Percentiles rank a stretch among this genome's conserved stretches.
Conservation (phyloP, 2,888 invertebrate species). For the Caenorhabditis japonica region DNA sequence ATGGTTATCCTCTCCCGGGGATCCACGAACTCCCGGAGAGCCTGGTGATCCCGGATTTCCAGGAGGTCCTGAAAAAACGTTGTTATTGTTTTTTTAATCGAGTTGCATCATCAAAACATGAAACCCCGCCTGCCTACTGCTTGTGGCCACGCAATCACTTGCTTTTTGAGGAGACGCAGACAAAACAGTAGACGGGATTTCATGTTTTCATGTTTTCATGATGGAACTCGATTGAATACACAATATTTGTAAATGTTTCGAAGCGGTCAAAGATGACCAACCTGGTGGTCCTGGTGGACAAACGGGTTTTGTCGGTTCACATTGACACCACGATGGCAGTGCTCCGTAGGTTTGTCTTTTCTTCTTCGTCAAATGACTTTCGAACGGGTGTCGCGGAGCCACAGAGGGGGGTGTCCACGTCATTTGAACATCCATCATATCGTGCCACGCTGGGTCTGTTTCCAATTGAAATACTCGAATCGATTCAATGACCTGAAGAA, state of each 20-base stretch:
- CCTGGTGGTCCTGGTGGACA: slow-evolving; percentile 55
- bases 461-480: slow-evolving; percentile 42
- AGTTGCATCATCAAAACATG: no score
- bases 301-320: slow-evolving; percentile 45
- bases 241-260: background rate
- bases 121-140: no score
- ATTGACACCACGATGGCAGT: slow-evolving; percentile 47
- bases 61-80: slow-evolving; percentile 43
- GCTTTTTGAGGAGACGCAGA: no score
- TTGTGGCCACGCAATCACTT: no score
- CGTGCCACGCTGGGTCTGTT: slow-evolving; percentile 50
- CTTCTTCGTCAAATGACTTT: slow-evolving; percentile 36
- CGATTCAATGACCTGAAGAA: slow-evolving; percentile 37
- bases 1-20: slow-evolving; percentile 43
- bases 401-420: slow-evolving; percentile 24
- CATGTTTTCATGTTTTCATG: no score
- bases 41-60: slow-evolving; percentile 44
- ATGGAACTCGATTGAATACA: no score
- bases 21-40: slow-evolving; percentile 38
- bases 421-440: slow-evolving; percentile 47
- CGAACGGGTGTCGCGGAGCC: slow-evolving; percentile 31
- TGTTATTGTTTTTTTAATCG: no score
- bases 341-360: slow-evolving; percentile 49
- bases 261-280: background rate
- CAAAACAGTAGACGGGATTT: no score